Evolutionary conservation across 2,888 invertebrate species (phyloP), one percentile per base, ranked within the genome.

Genomic region (Dynastes maya): DNA sequence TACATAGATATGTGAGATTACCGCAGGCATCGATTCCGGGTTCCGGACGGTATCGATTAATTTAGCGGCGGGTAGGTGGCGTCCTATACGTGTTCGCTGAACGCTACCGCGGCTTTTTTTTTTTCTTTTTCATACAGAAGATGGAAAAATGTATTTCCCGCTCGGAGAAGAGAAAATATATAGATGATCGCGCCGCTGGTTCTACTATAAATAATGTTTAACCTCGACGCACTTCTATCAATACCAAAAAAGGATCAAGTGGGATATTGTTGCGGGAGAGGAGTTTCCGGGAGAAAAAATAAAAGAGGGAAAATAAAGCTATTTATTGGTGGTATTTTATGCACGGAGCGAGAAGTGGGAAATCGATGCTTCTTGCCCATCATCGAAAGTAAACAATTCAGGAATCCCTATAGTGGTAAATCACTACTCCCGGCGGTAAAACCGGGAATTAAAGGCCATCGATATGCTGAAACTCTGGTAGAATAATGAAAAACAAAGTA

Each of bases 1-100:
- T 80, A 78, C 71, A 77, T 67, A 64, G 45, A 77, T 78, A 77
- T 72, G 70, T 51, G 74, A 61, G 74, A 80, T 80, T 78, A 78
- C 67, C 76, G 74, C 32, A 5, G 32, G 32, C 53, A 45, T 45
- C 45, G 45, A 11, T 45, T 45, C 45, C 55, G 53, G 53, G n/a
- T 71, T 16, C 16, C 55, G 55, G 55, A 55, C 68, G 9, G 27
- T 27, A 68, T 68, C 68, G 68, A 68, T 68, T 68, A 45, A 68
- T 68, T 68, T 68, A 51, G 51, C 27, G 13, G 61, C 11, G 49
- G 61, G 6, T 61, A 61, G 61, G 9, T 27, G 61, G 29, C 61
- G 61, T 22, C 0, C 8, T 22, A 22, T 16, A 27, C 58, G 58
- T 58, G 58, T 58, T 67, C 29, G 64, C 37, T 9, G 37, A 64